phyloP scores from a whole-genome alignment of 2,113 vertebrate species.

The Neolamprologus hecqui region DNA sequence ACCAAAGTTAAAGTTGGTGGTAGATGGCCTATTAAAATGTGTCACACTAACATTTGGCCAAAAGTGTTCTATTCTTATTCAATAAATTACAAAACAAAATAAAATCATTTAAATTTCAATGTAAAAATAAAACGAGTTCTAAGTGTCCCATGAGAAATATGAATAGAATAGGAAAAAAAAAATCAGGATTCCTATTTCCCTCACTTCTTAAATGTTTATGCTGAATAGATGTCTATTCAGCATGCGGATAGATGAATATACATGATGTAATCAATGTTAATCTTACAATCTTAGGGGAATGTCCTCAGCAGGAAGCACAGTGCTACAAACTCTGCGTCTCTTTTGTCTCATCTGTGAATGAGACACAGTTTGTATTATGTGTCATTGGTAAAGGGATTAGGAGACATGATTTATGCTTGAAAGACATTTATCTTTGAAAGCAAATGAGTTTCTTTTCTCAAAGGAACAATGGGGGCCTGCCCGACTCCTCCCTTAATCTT shows the following conservation, averaged over 20 bases:
- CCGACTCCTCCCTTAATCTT: constrained; percentile 72
- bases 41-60: background rate
- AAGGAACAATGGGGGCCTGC: constrained; percentile 65
- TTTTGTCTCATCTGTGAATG: constrained; percentile 69
- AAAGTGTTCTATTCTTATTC: background rate
- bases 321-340: constrained; percentile 21
- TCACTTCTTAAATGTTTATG: background rate
- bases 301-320: constrained; percentile 13
- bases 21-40: constrained; percentile 12
- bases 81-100: background rate
- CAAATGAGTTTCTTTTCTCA: constrained; percentile 76
- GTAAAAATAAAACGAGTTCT: background rate
- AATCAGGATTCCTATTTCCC: background rate
- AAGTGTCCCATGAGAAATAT: background rate
- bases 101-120: background rate
- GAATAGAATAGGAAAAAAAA: background rate
- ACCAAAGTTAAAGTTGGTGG: background rate
- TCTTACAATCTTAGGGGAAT: constrained; percentile 15
- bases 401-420: constrained; percentile 71
- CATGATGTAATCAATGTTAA: background rate
- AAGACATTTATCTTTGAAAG: constrained; percentile 75
- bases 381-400: constrained; percentile 73
- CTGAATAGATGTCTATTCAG: background rate
- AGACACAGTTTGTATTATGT: constrained; percentile 70
- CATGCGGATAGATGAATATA: background rate